Base-by-base conservation (phyloP, 2,888 invertebrate genomes). In the Mechanitis messenoides region DNA sequence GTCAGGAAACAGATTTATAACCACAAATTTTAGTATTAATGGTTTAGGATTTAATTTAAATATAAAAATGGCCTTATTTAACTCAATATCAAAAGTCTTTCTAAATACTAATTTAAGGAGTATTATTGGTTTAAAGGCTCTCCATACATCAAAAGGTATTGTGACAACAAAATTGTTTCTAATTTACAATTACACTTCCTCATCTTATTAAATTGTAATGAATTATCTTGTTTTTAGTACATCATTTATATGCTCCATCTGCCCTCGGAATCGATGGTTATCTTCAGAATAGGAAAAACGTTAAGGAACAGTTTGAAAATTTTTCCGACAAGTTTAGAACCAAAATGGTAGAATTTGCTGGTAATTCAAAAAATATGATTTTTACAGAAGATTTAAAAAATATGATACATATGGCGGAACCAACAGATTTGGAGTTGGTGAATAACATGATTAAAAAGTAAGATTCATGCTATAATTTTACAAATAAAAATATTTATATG, bases 371-470 rank as follows among this genome's bases (percentile, higher is more conserved):
- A 65, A 92, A 91, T 69, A 92, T 95, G 92, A 92, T 96, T 67
- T 96, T 96, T 74, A 95, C 96, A 5, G 96, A 96, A 84, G 96
- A 96, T 81, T 84, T 96, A 11, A 96, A 96, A 79, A 95, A 94
- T 76, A 94, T 96, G 92, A 77, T 95, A 3, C 94, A 96, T 74
- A 79, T 96, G 59, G 92, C 92, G 2, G 92, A 94, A 64, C 91
- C 91, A 38, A 78, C 87, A 9, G 95, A 96, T 77, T 68, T 95
- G 12, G 83, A 92, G 6, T 81, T 96, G 28, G 77, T 94, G 1
- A 72, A 90, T 7, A 88, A 92, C 71, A 96, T 96, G 95, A 84
- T 95, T 67, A 91, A 91, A 79, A 94, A 93, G 93, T 94, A 85
- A 80, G 84, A 45, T 50, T 11, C 28, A 20, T 59, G 3, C 20